Evolutionary conservation across 2,888 invertebrate species (phyloP), one percentile per base, ranked within the genome.

Genomic region (Eulithis prunata): DNA sequence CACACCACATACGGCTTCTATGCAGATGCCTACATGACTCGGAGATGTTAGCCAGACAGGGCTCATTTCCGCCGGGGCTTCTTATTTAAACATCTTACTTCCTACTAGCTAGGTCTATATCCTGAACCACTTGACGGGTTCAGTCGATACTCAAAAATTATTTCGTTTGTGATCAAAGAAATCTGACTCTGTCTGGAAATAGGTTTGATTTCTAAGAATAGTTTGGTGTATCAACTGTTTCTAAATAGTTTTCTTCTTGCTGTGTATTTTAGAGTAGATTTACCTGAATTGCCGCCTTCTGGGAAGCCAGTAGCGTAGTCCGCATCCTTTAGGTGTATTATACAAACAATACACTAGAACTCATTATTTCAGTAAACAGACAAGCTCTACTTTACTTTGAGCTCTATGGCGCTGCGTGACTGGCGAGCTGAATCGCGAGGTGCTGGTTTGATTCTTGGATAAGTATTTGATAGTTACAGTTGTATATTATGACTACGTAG

Each of bases 1-100:
- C 78, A 80, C 78, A 70, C 74, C 78, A 80, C 78, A 70, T 64
- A 66, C 72, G 69, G 61, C 58, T 62, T 75, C 71, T 71, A 77
- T 68, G 71, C 76, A 76, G 73, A 76, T 73, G 73, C 63, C 73
- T 71, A 73, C 75, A 68, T 72, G 66, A 70, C 72, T 71, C 59
- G 59, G 28, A 63, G 63, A 66, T 68, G 49, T 57, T 55, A 68
- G 38, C 61, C 68, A 68, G 64, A 57, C 60, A 67, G 60, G 49
- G 57, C 54, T 53, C 64, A 64, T 67, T 60, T 67, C 67, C 67
- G 61, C 60, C 65, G 63, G 64, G 60, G 53, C 56, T 57, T 67
- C 66, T 62, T 60, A 67, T 57, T 63, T 60, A 63, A 63, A 67
- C 67, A 66, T 52, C 55, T 47, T n/a, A 64, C 57, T 64, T 64